A percentile compares a stretch with the other conserved stretches of the same genome.
Conservation (phyloP, 1,140 invertebrate species). For the Phortica variegata region DNA sequence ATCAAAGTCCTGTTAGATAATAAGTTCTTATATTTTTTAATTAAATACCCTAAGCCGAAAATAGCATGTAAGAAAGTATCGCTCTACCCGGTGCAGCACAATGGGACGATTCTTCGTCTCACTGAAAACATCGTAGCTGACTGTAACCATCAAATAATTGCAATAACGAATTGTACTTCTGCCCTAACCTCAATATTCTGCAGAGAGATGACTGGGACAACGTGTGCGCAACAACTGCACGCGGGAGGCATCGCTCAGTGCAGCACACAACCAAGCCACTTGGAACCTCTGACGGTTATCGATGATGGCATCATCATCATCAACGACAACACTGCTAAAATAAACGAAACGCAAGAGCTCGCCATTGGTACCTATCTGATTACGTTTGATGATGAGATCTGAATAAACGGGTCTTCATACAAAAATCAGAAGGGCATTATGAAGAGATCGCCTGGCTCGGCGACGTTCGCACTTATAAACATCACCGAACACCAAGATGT, state of each 20-base stretch:
- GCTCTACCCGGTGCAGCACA: background rate
- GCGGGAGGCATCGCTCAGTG: constrained; percentile 11
- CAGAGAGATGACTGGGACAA: background rate
- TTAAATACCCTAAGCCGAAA: constrained; percentile 11
- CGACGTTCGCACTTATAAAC: constrained; percentile 2
- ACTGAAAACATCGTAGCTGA: constrained; percentile 12
- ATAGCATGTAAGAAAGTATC: constrained; percentile 9
- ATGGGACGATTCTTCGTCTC: constrained; percentile 1
- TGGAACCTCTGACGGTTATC: background rate
- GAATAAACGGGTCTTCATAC: constrained; percentile 10
- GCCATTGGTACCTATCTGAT: constrained; percentile 12
- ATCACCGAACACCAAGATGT: constrained; percentile 10
- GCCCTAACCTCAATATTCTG: constrained; percentile 5
- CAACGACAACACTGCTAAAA: constrained; percentile 9
- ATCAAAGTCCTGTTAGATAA: constrained; percentile 10
- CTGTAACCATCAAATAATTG: background rate
- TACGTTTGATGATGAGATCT: constrained; percentile 3
- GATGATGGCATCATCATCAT: constrained; percentile 13
- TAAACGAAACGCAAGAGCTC: constrained; percentile 8
- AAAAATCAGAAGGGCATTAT: constrained; percentile 4
- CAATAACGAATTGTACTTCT: background rate
- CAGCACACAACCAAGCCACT: constrained; percentile 7
- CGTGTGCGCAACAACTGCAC: constrained; percentile 18
- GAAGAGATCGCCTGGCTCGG: constrained; percentile 2
- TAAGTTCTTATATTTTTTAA: constrained; percentile 7